Evolutionary conservation across 2,797 vertebrate species (phyloP).

Genomic region (Pelodytes ibericus): DNA sequence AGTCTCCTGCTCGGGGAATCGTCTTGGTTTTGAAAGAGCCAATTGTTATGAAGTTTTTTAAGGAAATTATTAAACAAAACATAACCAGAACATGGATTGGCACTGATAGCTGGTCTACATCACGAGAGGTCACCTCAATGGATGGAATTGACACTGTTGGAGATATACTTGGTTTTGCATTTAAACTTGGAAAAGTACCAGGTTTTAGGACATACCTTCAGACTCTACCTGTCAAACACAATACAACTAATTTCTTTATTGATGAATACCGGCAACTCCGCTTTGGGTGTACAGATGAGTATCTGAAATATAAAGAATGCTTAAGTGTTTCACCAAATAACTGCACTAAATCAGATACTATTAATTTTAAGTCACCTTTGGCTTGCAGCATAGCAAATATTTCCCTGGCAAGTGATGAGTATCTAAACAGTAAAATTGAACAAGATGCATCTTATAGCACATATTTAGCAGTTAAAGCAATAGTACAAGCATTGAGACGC

Average conservation of each 20-base stretch:
- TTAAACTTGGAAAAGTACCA: slow-evolving; percentile 59
- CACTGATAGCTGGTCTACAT: slow-evolving; percentile 68
- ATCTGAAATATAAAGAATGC: slow-evolving; percentile 51
- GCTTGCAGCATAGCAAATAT: slow-evolving; percentile 56
- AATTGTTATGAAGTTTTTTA: slow-evolving; percentile 64
- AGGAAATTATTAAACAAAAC: slow-evolving; percentile 64
- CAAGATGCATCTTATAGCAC: slow-evolving; percentile 49
- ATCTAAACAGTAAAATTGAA: slow-evolving; percentile 55
- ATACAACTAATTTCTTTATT: slow-evolving; percentile 67
- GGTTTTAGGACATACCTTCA: slow-evolving; percentile 66
- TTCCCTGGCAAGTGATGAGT: slow-evolving; percentile 62
- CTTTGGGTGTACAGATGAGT: slow-evolving; percentile 61
- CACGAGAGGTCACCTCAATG: slow-evolving; percentile 58
- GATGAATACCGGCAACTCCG: slow-evolving; percentile 68
- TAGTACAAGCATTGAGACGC: slow-evolving; percentile 56
- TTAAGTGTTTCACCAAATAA: slow-evolving; percentile 31
- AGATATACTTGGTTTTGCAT: slow-evolving; percentile 69
- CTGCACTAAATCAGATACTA: slow-evolving; percentile 45
- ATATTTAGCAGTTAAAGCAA: slow-evolving; percentile 62
- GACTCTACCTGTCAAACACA: slow-evolving; percentile 58
- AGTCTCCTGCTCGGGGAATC: slow-evolving; percentile 63
- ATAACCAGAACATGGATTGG: slow-evolving; percentile 68
- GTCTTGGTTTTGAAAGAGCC: slow-evolving; percentile 66
- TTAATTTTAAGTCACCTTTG: slow-evolving; percentile 50
- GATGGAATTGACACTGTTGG: slow-evolving; percentile 65